A percentile compares a stretch with the other conserved stretches of the same genome.
Conservation (phyloP, 2,113 vertebrate genomes). For the Urocolius indicus region DNA sequence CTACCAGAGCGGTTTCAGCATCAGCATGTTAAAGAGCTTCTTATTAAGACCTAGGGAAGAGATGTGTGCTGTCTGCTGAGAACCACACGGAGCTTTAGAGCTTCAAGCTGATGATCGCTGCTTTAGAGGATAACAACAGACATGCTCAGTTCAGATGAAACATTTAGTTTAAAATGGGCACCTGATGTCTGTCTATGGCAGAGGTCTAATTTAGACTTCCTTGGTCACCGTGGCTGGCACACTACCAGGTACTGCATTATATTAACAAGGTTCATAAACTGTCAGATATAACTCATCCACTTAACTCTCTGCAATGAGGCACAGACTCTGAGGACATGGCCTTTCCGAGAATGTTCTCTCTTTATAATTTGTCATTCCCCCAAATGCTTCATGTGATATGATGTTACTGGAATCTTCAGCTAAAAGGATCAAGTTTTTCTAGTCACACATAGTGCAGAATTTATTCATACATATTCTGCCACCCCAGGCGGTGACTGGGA, state of each 20-base stretch:
- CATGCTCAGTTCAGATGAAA: not conserved
- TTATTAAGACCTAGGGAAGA: not conserved
- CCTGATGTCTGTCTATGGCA: slow-evolving; percentile 30
- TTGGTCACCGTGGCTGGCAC: slow-evolving; percentile 44
- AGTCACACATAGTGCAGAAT: not conserved
- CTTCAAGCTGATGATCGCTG: not conserved
- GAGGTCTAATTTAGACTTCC: slow-evolving; percentile 64
- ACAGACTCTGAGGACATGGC: slow-evolving; percentile 29
- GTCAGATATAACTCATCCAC: slow-evolving; percentile 65
- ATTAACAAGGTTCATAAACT: slow-evolving; percentile 69
- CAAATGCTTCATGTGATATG: not conserved
- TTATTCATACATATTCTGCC: not conserved
- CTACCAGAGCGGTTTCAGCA: not conserved
- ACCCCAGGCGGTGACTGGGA: not conserved
- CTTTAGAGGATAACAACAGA: slow-evolving; percentile 31
- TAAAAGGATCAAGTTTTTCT: slow-evolving; percentile 9
- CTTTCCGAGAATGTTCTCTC: slow-evolving; percentile 55
- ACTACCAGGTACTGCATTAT: slow-evolving; percentile 54
- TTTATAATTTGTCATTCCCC: slow-evolving; percentile 18
- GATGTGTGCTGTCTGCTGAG: not conserved
- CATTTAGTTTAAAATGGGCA: slow-evolving; percentile 48
- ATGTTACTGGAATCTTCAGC: slow-evolving; percentile 42
- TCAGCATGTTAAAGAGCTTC: not conserved
- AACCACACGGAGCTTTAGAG: not conserved
- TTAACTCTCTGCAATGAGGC: slow-evolving; percentile 59